phyloP scores from a whole-genome alignment of 1,140 invertebrate genomes.

The Ephestia elutella region DNA sequence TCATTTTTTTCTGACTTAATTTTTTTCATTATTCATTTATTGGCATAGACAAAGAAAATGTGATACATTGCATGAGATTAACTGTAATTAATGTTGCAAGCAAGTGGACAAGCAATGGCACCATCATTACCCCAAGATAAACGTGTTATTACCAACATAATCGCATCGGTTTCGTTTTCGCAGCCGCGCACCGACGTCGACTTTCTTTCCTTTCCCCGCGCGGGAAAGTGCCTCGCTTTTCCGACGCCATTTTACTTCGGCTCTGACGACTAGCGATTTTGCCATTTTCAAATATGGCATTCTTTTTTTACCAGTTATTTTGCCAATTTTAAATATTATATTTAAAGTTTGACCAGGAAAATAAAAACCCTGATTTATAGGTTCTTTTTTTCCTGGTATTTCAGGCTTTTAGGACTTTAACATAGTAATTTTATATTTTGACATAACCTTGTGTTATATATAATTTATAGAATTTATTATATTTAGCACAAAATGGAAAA shows the following conservation, averaged over 20 bases:
- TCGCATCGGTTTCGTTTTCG: constrained; percentile 68
- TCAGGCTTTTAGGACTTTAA: too few species aligned
- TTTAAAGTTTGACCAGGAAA: too few species aligned
- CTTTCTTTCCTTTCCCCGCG: constrained; percentile 68
- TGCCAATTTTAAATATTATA: neutral
- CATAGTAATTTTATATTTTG: too few species aligned
- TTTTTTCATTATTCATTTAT: neutral
- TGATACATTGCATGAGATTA: neutral
- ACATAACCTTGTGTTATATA: neutral
- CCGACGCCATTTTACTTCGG: constrained; percentile 62
- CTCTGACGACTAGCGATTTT: constrained; percentile 6
- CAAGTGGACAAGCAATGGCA: neutral
- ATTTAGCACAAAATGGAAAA: too few species aligned
- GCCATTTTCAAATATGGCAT: neutral
- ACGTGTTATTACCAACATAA: constrained; percentile 58
- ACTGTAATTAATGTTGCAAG: neutral
- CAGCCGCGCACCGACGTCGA: constrained; percentile 37
- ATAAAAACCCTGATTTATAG: too few species aligned
- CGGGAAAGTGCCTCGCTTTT: constrained; percentile 70
- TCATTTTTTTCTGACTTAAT: neutral
- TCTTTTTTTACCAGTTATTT: too few species aligned
- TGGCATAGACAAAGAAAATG: neutral
- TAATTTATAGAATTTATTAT: too few species aligned
- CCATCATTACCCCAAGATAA: constrained; percentile 50
- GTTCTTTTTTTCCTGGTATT: too few species aligned